Evolutionary conservation across 1,140 invertebrate genomes (phyloP).

Genomic region (Probaryconus sp.): DNA sequence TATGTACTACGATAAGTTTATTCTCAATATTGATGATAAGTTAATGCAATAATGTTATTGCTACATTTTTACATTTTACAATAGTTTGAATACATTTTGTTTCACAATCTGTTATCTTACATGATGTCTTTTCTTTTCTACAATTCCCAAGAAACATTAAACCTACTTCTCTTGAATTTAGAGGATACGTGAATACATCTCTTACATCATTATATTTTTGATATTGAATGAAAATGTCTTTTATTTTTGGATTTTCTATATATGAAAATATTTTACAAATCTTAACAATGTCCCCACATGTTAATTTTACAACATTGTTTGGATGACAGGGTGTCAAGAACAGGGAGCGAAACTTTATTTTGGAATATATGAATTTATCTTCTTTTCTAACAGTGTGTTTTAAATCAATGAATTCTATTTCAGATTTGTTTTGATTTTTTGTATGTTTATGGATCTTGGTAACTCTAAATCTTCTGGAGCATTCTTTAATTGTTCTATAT

Average conservation of each 20-base stretch:
- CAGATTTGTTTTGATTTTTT: slow-evolving; percentile 12
- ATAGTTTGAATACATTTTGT: slow-evolving; percentile 17
- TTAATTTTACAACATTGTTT: slow-evolving; percentile 24
- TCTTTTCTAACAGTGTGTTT: neutral
- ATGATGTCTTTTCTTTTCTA: neutral
- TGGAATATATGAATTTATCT: slow-evolving; percentile 2
- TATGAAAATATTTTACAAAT: slow-evolving; percentile 32
- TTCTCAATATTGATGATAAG: no score
- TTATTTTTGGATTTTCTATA: neutral
- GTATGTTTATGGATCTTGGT: neutral
- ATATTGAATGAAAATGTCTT: slow-evolving; percentile 7
- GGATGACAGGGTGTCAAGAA: slow-evolving; percentile 26
- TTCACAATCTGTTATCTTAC: neutral
- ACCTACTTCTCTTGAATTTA: slow-evolving; percentile 15
- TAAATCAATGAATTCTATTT: slow-evolving; percentile 9
- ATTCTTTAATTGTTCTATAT: slow-evolving; percentile 15
- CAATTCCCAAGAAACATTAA: slow-evolving; percentile 8
- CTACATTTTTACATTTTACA: slow-evolving; percentile 9
- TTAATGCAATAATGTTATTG: slow-evolving; percentile 15
- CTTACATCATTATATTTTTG: neutral
- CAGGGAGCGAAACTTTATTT: slow-evolving; percentile 11
- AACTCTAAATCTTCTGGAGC: neutral
- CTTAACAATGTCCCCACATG: slow-evolving; percentile 17
- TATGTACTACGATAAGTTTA: no score
- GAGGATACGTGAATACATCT: slow-evolving; percentile 17